A percentile compares a stretch with the other conserved stretches of the same genome.
Evolutionary conservation across 2,888 invertebrate genomes (phyloP).

Genomic region (Euphydryas editha): DNA sequence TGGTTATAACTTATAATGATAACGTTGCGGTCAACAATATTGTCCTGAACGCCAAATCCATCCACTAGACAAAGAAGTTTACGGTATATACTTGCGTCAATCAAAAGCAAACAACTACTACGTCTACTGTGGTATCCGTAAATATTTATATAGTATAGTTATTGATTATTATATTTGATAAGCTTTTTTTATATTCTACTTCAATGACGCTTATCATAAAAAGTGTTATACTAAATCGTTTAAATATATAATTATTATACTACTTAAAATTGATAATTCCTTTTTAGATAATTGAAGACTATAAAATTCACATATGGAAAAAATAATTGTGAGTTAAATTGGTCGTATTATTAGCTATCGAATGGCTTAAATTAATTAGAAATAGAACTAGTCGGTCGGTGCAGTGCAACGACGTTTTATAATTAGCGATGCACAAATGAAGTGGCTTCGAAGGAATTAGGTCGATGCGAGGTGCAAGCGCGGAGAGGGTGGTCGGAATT

Average conservation of each 20-base stretch:
- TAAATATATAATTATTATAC: neutral
- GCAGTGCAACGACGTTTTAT: constrained; percentile 70
- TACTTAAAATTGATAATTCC: too few species aligned
- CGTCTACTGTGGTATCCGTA: neutral
- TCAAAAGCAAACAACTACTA: constrained; percentile 24
- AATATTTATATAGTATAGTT: too few species aligned
- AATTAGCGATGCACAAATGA: constrained; percentile 80
- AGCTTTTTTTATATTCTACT: neutral
- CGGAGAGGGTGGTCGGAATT: constrained; percentile 67
- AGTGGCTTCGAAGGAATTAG: constrained; percentile 81
- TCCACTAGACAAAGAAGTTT: constrained; percentile 40
- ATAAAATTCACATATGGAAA: constrained; percentile 10
- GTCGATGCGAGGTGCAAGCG: constrained; percentile 65
- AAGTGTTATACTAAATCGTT: neutral
- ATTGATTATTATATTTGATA: neutral
- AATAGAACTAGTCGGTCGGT: constrained; percentile 72
- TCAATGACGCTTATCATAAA: neutral
- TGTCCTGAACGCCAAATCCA: constrained; percentile 15
- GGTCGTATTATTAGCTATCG: constrained; percentile 49
- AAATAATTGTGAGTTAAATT: constrained; percentile 23
- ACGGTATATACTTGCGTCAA: constrained; percentile 36
- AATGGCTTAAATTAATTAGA: constrained; percentile 63
- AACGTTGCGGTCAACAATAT: constrained; percentile 27
- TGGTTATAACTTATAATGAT: constrained; percentile 16
- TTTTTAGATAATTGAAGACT: neutral